phyloP scores from a whole-genome alignment of 2,888 invertebrate genomes.

The Rhingia campestris region DNA sequence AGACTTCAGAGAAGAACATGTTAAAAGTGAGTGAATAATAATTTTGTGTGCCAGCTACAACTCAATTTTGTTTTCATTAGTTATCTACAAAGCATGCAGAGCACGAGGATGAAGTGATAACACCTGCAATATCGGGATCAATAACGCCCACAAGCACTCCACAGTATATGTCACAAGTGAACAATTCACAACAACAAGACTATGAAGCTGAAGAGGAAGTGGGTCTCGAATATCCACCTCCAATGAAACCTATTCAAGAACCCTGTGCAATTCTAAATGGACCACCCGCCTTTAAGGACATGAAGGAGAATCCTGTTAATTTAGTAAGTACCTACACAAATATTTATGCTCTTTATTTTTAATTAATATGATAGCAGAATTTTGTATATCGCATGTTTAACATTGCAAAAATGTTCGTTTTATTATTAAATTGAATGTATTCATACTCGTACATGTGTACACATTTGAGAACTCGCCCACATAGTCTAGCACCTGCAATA shows the following conservation, averaged over 20 bases:
- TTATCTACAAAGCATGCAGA: slow-evolving; percentile 82
- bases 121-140: slow-evolving; percentile 74
- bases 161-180: slow-evolving; percentile 83
- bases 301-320: slow-evolving; percentile 85
- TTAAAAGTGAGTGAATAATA: slow-evolving; percentile 86
- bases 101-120: slow-evolving; percentile 79
- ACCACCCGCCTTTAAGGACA: slow-evolving; percentile 82
- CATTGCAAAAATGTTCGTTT: slow-evolving; percentile 1
- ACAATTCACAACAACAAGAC: slow-evolving; percentile 78
- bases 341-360: neutral
- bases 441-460: neutral
- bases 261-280: slow-evolving; percentile 83
- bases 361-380: slow-evolving; percentile 4
- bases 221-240: slow-evolving; percentile 94
- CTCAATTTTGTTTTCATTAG: slow-evolving; percentile 59
- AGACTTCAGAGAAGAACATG: slow-evolving; percentile 90
- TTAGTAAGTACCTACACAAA: slow-evolving; percentile 83
- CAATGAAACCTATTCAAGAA: slow-evolving; percentile 96
- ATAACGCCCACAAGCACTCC: slow-evolving; percentile 75
- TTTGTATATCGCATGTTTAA: neutral
- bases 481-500: slow-evolving; percentile 10
- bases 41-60: slow-evolving; percentile 1
- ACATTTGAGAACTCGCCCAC: slow-evolving; percentile 9
- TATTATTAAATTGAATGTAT: neutral
- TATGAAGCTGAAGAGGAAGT: slow-evolving; percentile 88